Base-by-base conservation (phyloP, 2,797 vertebrate genomes). In the Yasuhikotakia modesta region DNA sequence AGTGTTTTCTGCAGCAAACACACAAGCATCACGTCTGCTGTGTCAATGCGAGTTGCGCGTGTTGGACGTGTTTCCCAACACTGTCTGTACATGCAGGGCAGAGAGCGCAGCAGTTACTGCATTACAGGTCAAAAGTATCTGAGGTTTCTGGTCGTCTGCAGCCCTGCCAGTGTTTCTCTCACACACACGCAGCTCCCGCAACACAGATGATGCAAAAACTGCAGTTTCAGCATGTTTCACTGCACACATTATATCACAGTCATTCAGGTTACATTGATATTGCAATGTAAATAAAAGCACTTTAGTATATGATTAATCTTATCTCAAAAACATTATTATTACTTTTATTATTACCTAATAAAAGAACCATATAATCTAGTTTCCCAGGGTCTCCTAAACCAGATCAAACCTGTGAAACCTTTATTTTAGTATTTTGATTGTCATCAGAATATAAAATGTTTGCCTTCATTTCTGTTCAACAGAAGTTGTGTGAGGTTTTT, bases 71-170 rank as follows among this genome's bases (percentile, higher is more conserved):
- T 81, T 84, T 80, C 74, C 16, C 16, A 70, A 88, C 75, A 85
- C 81, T 85, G 86, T 85, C 78, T 53, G 71, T 61, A 69, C 74
- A 87, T 90, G 89, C 80, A 87, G 58, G 60, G 53, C 45, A 85
- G 65, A 85, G 80, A 78, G 35, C 76, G 64, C 71, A 57, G 70
- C 71, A 73, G 46, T 80, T 19, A 8, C 46, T 70, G 80, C 80
- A 64, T 88, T 86, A 7, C 87, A 79, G 89, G 82, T 71, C 81
- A 91, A 88, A 90, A 88, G 89, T 88, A 75, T 80, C 82, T 83
- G 32, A 83, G 50, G 30, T 24, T 27, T 27, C 27, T 27, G 83
- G 86, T 83, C 87, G 39, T 35, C 4, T 5, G 4, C 39, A 43
- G 39, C 45, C 68, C 45, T 65, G 60, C 2, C 27, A 10, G 73